phyloP scores from a whole-genome alignment of 2,113 vertebrate genomes.

The Catagonus wagneri region DNA sequence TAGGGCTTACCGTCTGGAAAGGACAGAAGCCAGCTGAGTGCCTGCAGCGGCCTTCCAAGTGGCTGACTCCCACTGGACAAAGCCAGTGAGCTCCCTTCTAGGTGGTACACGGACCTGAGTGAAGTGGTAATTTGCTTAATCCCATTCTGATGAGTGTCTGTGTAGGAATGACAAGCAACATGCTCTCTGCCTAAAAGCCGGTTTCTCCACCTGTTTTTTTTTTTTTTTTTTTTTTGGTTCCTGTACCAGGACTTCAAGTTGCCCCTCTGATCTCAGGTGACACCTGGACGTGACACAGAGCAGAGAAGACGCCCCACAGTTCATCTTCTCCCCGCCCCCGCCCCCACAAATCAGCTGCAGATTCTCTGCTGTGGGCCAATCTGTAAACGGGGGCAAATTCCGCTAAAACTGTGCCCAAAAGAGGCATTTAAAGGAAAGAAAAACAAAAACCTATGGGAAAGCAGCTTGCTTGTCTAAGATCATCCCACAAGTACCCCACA shows the following conservation, averaged over 20 bases:
- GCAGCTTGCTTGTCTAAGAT: neutral
- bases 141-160: constrained; percentile 28
- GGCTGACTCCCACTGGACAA: neutral
- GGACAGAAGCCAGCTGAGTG: neutral
- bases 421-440: neutral
- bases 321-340: neutral
- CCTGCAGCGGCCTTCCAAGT: neutral
- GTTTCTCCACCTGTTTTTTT: neutral
- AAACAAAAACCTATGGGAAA: neutral
- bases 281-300: fast-evolving
- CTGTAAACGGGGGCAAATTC: fast-evolving
- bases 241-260: neutral
- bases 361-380: fast-evolving
- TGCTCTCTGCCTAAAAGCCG: neutral
- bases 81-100: neutral
- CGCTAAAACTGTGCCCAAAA: neutral
- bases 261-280: neutral
- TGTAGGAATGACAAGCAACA: neutral
- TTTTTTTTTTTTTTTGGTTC: neutral
- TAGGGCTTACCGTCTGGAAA: constrained; percentile 42
- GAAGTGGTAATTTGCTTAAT: neutral
- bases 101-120: neutral
- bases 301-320: fast-evolving
- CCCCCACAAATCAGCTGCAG: neutral
- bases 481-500: neutral